Evolutionary conservation across 2,888 invertebrate genomes (phyloP), one percentile per base, ranked within the genome.

Genomic region (Yponomeuta plumbellus): DNA sequence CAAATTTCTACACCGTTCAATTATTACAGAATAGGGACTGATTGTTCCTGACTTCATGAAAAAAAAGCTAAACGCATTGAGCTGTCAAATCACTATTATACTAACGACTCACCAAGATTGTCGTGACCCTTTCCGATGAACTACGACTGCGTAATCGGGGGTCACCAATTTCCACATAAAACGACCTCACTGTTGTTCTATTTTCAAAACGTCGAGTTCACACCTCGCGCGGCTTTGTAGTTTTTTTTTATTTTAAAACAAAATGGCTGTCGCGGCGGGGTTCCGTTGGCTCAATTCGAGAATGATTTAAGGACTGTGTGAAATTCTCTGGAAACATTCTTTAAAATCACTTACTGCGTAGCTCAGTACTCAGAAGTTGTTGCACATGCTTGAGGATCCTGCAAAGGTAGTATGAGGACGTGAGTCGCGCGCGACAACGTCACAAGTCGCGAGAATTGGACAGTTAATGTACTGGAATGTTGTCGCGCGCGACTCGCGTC

Each of bases 41-140:
- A 52, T 13, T 17, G 17, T 17, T 74, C 75, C 76, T 73, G 73
- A 68, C 72, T 70, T 71, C 11, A 59, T 59, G 78, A 79, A 77
- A 80, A 77, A 76, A 75, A 66, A 78, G 78, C 76, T 79, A 77
- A 76, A 75, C 73, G 44, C 76, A 83, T 80, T 76, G 81, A 79
- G 76, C 81, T 80, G 82, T 83, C 83, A 83, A 80, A 52, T 52
- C 44, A 52, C 44, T 17, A 52, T 52, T 52, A 52, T 52, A 52
- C 44, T 52, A 11, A 17, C 44, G 44, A 13, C 17, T 52, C 5
- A 52, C 44, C 8, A 10, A 34, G 34, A 52, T 17, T 17, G 44
- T 17, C 8, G 5, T 17, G 44, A 52, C 44, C 44, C 17, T 17
- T 52, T 3, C 17, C 44, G 44, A 17, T 3, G 44, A 52, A 17